These are phyloP conservation scores for Tetragonisca angustula DNA, from an alignment of 2,888 invertebrate species.

Conservation along the genomic window DNA sequence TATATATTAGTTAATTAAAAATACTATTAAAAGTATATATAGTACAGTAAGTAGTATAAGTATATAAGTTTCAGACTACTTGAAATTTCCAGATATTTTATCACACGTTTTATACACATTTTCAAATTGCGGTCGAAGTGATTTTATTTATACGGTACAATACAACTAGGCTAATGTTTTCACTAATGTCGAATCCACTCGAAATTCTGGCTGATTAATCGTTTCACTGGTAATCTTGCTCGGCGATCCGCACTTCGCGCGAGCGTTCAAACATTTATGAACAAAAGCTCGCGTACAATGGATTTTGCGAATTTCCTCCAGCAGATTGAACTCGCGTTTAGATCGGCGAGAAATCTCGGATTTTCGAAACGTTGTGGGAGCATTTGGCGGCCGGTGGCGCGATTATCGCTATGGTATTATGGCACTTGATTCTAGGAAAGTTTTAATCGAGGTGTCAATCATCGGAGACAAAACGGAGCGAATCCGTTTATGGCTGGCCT, in stretches of 20 bases:
- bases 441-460: constrained; percentile 38
- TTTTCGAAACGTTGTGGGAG: background rate
- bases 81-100: too few species aligned
- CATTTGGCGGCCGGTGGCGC: background rate
- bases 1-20: too few species aligned
- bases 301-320: background rate
- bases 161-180: too few species aligned
- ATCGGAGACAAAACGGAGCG: background rate
- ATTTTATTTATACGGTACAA: too few species aligned
- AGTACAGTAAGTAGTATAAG: too few species aligned
- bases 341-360: background rate
- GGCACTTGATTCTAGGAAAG: constrained; percentile 13
- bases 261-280: background rate
- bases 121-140: too few species aligned
- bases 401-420: constrained; percentile 4
- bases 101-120: too few species aligned
- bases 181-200: too few species aligned
- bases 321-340: background rate
- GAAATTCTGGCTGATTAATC: too few species aligned
- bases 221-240: background rate
- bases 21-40: too few species aligned
- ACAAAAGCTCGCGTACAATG: background rate
- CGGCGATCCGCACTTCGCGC: background rate
- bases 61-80: too few species aligned
- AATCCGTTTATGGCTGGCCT: constrained; percentile 1